Percentiles rank a stretch among this genome's conserved stretches.
Evolutionary conservation across 2,888 invertebrate species (phyloP).

Genomic region (Silvanus unidentatus): DNA sequence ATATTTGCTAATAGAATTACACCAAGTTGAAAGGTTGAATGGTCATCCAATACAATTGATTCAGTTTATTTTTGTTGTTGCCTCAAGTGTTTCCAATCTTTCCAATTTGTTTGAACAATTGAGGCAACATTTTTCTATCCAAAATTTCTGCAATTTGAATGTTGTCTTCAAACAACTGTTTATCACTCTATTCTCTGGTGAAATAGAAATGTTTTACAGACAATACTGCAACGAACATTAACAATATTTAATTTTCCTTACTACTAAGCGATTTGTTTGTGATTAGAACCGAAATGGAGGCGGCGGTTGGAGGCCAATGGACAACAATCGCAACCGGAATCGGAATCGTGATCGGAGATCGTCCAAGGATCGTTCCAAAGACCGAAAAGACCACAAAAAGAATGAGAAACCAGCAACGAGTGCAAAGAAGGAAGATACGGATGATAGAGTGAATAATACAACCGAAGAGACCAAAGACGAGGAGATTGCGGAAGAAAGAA

Average conservation of each 20-base stretch:
- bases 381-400: conserved; percentile 13
- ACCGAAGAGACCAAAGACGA: conserved; percentile 23
- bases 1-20: neutral
- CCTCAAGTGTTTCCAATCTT: conserved; percentile 24
- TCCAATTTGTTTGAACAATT: conserved; percentile 17
- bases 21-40: conserved; percentile 1
- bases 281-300: conserved; percentile 15
- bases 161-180: no score
- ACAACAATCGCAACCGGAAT: conserved; percentile 11
- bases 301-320: conserved; percentile 20
- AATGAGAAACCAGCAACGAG: conserved; percentile 9
- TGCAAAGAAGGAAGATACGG: conserved; percentile 12
- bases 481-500: conserved; percentile 27
- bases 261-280: no score
- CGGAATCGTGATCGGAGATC: conserved; percentile 18
- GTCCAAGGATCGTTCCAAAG: neutral
- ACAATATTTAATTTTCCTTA: no score
- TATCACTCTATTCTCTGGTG: no score
- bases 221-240: no score
- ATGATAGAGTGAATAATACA: conserved; percentile 25
- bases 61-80: conserved; percentile 22
- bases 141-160: neutral
- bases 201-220: no score
- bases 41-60: neutral
- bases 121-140: conserved; percentile 19